phyloP scores from a whole-genome alignment of 2,888 invertebrate genomes.

The Craniophora ligustri region DNA sequence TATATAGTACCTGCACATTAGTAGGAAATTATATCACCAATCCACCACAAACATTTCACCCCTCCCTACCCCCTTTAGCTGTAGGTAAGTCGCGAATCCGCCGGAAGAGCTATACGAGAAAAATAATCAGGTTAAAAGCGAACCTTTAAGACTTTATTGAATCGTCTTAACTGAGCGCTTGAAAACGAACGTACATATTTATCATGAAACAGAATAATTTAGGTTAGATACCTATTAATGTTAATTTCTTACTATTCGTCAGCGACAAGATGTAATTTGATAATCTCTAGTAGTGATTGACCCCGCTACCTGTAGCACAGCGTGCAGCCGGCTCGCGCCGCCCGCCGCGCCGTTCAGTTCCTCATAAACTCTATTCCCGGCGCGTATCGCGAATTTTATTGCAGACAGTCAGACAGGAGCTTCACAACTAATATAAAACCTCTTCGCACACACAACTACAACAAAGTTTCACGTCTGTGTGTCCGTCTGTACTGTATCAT shows the following conservation, averaged over 20 bases:
- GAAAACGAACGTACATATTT: not conserved
- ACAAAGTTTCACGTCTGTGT: conserved; percentile 9
- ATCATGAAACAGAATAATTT: no score
- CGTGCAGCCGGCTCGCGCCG: not conserved
- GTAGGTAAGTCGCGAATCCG: not conserved
- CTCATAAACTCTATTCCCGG: conserved; percentile 10
- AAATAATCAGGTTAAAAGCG: conserved; percentile 21
- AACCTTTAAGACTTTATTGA: conserved; percentile 21
- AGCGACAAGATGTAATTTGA: no score
- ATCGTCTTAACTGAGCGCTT: not conserved
- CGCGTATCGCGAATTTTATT: conserved; percentile 12
- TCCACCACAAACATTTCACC: no score
- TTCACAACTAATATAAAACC: conserved; percentile 25
- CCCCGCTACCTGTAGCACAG: not conserved
- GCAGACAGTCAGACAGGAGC: conserved; percentile 14
- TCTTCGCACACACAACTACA: conserved; percentile 22
- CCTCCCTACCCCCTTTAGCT: not conserved
- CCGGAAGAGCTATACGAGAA: not conserved
- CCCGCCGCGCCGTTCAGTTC: conserved; percentile 4
- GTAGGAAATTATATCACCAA: no score
- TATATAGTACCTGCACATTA: no score
- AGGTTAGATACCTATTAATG: no score
- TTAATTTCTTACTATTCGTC: no score
- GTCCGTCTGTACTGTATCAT: not conserved
- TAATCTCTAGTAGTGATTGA: not conserved